A percentile compares a stretch with the other conserved stretches of the same genome.
These are phyloP conservation scores for Pollenia griseotomentosa DNA, from an alignment of 2,888 invertebrate species.

Conservation along the genomic window DNA sequence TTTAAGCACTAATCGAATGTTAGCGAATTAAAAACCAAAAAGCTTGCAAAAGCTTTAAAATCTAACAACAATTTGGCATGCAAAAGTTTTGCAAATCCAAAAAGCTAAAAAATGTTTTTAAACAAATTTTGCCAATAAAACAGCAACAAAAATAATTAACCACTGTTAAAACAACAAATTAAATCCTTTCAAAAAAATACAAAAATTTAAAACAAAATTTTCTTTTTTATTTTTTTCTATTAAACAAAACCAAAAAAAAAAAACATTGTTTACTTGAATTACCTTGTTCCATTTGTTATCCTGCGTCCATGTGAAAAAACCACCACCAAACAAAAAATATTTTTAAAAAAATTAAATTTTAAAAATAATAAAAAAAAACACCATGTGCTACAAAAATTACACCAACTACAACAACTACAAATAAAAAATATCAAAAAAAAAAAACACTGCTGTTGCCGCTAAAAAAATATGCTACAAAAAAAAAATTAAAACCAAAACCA, in stretches of 20 bases:
- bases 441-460: slow-evolving; percentile 73
- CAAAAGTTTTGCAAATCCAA: slow-evolving; percentile 72
- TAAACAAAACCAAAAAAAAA: slow-evolving; percentile 61
- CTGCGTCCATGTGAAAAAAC: slow-evolving; percentile 73
- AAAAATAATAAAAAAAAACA: slow-evolving; percentile 52
- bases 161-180: slow-evolving; percentile 61
- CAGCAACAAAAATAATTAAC: slow-evolving; percentile 63
- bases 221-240: slow-evolving; percentile 70
- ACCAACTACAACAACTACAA: slow-evolving; percentile 74
- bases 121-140: slow-evolving; percentile 34
- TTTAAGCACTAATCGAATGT: slow-evolving; percentile 62
- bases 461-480: slow-evolving; percentile 71
- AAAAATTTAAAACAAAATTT: slow-evolving; percentile 65
- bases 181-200: slow-evolving; percentile 52
- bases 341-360: slow-evolving; percentile 1
- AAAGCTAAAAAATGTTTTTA: slow-evolving; percentile 42
- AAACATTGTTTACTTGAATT: slow-evolving; percentile 72
- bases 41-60: slow-evolving; percentile 47
- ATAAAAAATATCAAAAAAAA: slow-evolving; percentile 59
- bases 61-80: slow-evolving; percentile 67
- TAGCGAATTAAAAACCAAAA: slow-evolving; percentile 27
- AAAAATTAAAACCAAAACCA: slow-evolving; percentile 39
- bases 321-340: slow-evolving; percentile 57
- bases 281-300: slow-evolving; percentile 73
- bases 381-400: slow-evolving; percentile 70